Base-by-base conservation (phyloP, 2,888 invertebrate genomes). In the Imbricaverruca yamaguchii region DNA sequence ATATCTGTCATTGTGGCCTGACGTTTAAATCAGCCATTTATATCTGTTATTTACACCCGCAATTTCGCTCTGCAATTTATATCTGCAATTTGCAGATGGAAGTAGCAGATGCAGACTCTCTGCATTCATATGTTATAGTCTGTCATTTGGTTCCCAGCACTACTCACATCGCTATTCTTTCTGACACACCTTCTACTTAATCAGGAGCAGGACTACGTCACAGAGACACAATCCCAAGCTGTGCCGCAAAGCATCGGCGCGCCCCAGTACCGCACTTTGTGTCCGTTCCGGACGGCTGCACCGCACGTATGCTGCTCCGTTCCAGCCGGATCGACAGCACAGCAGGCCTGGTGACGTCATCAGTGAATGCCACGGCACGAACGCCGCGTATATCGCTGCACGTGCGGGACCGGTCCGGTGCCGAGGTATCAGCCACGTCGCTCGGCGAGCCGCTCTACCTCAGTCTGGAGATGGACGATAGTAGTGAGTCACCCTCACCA, bases 361-460 rank as follows among this genome's bases (percentile, higher is more conserved):
- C 90, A 10, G 87, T 90, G 57, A 90, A 90, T 85, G 87, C 88
- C 1, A 88, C 89, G 1, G 86, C 88, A 13, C 86, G 87, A n/a
- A 85, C 87, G 55, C 91, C 91, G 10, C 86, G 86, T 55, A 89
- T 91, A 0, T 88, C 89, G 80, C 90, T 92, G 87, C 88, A 89
- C 84, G 90, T 92, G 79, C 86, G 92, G 6, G 91, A 92, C 86
- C 87, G 89, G 12, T 87, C 89, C 55, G 89, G 89, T n/a, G 87
- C 88, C 74, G 91, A 91, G 85, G 90, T 91, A 0, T 89, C 89
- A n/a, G 91, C 92, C 82, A 91, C 92, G 0, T 89, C 90, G 84
- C 89, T 93, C 80, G 93, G 93, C 0, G 91, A 92, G 85, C 91
- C 91, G 83, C 87, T 93, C 77, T 90, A 91, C 83, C 87, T 93